Percentiles rank a stretch among this genome's conserved stretches.
Conservation (phyloP, 2,888 invertebrate genomes). For the Lacanobia oleracea region DNA sequence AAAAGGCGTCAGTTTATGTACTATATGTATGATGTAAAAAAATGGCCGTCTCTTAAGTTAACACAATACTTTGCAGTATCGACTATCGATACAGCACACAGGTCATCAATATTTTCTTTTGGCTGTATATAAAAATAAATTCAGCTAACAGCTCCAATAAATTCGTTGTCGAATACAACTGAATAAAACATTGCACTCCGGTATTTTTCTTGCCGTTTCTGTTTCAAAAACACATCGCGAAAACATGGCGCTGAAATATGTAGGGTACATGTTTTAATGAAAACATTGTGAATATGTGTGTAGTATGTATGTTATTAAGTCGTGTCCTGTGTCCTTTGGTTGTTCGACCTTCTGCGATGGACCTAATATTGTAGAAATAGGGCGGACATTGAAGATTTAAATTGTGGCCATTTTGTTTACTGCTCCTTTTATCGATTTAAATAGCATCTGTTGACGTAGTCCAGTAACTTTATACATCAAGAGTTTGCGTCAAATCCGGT, state of each 20-base stretch:
- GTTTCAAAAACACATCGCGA: constrained; percentile 37
- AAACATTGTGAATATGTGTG: constrained; percentile 32
- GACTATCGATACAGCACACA: constrained; percentile 5
- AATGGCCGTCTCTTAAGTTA: neutral
- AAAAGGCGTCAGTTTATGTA: no score
- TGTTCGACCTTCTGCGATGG: neutral
- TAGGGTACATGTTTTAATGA: constrained; percentile 28
- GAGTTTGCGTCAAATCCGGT: no score
- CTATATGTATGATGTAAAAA: no score
- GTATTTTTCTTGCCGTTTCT: constrained; percentile 41
- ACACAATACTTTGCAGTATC: neutral
- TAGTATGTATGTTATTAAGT: neutral
- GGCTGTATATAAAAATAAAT: constrained; percentile 39
- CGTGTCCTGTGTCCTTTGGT: neutral
- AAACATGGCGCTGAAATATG: constrained; percentile 21
- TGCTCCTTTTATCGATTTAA: no score
- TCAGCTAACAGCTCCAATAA: constrained; percentile 48
- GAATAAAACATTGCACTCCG: constrained; percentile 51
- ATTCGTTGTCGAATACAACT: constrained; percentile 48
- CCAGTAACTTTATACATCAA: no score
- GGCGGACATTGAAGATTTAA: neutral
- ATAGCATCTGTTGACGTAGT: no score
- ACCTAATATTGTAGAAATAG: neutral
- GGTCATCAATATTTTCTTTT: constrained; percentile 46
- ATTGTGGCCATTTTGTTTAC: neutral